phyloP scores from a whole-genome alignment of 2,797 vertebrate genomes.

The Prionace glauca region DNA sequence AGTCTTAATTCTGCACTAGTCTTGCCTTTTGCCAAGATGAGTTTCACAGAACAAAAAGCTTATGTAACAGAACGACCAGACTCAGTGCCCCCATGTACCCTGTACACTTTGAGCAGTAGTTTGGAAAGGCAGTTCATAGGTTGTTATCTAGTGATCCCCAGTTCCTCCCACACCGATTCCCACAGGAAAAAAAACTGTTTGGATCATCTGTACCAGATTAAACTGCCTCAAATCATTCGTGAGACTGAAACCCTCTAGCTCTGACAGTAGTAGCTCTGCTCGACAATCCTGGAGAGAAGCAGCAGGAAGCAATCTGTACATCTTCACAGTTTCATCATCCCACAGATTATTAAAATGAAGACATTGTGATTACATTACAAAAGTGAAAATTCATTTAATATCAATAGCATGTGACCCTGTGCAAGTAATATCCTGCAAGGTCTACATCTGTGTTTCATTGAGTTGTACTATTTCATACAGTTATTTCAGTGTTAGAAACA shows the following conservation, averaged over 20 bases:
- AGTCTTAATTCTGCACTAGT: constrained; percentile 9
- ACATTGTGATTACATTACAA: neutral
- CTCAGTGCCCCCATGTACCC: neutral
- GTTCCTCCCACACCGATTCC: constrained; percentile 5
- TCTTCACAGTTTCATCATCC: neutral
- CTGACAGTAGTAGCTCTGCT: neutral
- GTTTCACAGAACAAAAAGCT: neutral
- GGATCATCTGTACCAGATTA: neutral
- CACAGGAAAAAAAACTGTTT: neutral
- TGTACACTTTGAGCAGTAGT: neutral
- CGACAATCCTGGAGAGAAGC: neutral
- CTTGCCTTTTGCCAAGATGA: neutral
- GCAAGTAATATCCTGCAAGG: neutral
- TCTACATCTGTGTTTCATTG: neutral
- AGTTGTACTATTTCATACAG: neutral
- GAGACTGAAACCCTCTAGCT: neutral
- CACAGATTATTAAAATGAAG: neutral
- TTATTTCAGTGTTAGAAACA: neutral
- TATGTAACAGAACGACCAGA: neutral
- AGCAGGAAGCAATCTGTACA: neutral
- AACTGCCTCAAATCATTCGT: neutral
- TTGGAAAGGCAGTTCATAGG: neutral
- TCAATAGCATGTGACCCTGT: neutral
- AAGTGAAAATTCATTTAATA: neutral
- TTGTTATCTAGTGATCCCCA: constrained; percentile 14